Evolutionary conservation across 1,140 invertebrate genomes (phyloP).

Genomic region (Sycobia sp.): DNA sequence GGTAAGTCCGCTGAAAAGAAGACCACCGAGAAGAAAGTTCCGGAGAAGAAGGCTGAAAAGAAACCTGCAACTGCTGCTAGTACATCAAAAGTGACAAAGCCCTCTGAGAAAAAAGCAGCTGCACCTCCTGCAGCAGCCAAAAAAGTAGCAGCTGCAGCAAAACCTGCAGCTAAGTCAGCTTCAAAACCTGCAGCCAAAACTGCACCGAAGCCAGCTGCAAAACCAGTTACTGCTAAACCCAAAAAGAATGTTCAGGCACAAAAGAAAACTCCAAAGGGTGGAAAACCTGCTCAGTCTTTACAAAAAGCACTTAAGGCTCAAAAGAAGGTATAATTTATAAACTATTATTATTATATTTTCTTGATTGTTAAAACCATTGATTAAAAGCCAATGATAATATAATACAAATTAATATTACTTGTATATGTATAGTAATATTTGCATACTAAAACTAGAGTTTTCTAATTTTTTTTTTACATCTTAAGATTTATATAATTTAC

Average conservation of each 20-base stretch:
- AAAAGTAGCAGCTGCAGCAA: slow-evolving; percentile 50
- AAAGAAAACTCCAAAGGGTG: slow-evolving; percentile 64
- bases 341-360: too few relatives aligned
- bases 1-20: slow-evolving; percentile 70
- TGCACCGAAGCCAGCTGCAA: slow-evolving; percentile 59
- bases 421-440: too few relatives aligned
- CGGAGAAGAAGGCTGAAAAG: slow-evolving; percentile 64
- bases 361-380: too few relatives aligned
- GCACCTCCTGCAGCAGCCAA: slow-evolving; percentile 44
- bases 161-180: slow-evolving; percentile 55
- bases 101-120: slow-evolving; percentile 56
- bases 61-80: slow-evolving; percentile 54
- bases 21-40: slow-evolving; percentile 65
- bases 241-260: slow-evolving; percentile 67
- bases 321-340: slow-evolving; percentile 70
- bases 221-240: slow-evolving; percentile 64
- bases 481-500: not conserved
- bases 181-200: slow-evolving; percentile 62
- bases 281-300: slow-evolving; percentile 54
- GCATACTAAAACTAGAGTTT: too few relatives aligned
- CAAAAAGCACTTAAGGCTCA: slow-evolving; percentile 75
- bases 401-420: too few relatives aligned
- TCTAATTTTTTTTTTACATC: not conserved
- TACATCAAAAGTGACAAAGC: slow-evolving; percentile 41
- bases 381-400: too few relatives aligned